A percentile compares a stretch with the other conserved stretches of the same genome.
phyloP scores from a whole-genome alignment of 1,140 invertebrate species.

The Babylonia areolata region DNA sequence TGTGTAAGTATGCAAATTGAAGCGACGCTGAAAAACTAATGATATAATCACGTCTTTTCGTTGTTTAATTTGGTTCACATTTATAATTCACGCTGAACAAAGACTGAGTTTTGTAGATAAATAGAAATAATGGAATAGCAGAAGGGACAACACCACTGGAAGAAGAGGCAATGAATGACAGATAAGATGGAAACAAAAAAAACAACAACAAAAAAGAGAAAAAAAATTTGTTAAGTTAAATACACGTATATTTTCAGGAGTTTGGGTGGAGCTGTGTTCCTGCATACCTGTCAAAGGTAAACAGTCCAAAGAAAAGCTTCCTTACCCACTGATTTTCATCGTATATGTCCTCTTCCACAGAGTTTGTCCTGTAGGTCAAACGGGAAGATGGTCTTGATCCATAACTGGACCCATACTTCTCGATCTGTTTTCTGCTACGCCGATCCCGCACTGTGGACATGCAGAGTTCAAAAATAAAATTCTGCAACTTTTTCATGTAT shows the following conservation, averaged over 20 bases:
- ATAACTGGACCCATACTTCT: slow-evolving; percentile 49
- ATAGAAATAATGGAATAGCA: no score
- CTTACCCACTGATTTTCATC: slow-evolving; percentile 59
- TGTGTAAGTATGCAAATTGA: no score
- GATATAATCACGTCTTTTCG: no score
- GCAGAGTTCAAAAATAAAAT: not conserved
- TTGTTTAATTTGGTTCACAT: no score
- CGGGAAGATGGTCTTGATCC: slow-evolving; percentile 50
- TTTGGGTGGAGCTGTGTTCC: not conserved
- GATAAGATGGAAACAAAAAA: no score
- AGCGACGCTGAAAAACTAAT: no score
- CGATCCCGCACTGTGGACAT: slow-evolving; percentile 56
- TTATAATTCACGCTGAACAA: no score
- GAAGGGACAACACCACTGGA: no score
- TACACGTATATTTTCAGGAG: not conserved
- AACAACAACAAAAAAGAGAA: not conserved
- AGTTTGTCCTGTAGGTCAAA: slow-evolving; percentile 41
- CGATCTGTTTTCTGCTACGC: slow-evolving; percentile 54
- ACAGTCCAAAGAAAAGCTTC: not conserved
- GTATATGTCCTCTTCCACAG: slow-evolving; percentile 51
- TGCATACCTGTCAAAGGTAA: not conserved
- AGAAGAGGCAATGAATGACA: no score
- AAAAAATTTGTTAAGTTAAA: not conserved
- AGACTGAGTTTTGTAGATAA: no score
- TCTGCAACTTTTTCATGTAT: no score